Evolutionary conservation across 2,113 vertebrate species (phyloP).

Genomic region (Sylvietta virens): DNA sequence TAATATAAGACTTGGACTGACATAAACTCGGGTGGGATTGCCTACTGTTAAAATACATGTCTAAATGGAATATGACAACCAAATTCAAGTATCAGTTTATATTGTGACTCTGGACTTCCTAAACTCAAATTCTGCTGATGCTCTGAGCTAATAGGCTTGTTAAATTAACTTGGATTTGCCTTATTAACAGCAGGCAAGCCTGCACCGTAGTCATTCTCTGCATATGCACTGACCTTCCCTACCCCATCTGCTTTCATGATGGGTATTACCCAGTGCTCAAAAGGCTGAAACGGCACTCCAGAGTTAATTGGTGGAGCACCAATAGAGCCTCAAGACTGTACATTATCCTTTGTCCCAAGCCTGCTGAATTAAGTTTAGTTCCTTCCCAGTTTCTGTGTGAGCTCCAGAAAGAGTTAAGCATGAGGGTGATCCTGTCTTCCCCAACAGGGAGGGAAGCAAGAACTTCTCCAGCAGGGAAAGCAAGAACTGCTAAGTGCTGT

Average conservation of each 20-base stretch:
- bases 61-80: not conserved
- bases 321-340: not conserved
- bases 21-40: not conserved
- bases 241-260: not conserved
- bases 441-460: not conserved
- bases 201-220: not conserved
- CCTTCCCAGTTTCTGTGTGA: not conserved
- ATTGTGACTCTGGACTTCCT: not conserved
- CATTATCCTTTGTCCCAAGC: not conserved
- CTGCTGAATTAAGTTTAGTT: not conserved
- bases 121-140: not conserved
- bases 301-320: not conserved
- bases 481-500: not conserved
- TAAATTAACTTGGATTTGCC: not conserved
- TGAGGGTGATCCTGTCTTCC: not conserved
- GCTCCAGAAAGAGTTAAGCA: not conserved
- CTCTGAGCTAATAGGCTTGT: not conserved
- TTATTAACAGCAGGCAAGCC: not conserved
- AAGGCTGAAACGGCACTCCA: not conserved
- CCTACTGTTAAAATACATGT: not conserved
- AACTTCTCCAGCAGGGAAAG: not conserved
- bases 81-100: not conserved
- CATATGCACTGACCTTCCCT: not conserved
- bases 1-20: not conserved
- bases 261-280: not conserved